A percentile compares a stretch with the other conserved stretches of the same genome.
phyloP scores from a whole-genome alignment of 2,113 vertebrate species.

The Rousettus leschenaultii region DNA sequence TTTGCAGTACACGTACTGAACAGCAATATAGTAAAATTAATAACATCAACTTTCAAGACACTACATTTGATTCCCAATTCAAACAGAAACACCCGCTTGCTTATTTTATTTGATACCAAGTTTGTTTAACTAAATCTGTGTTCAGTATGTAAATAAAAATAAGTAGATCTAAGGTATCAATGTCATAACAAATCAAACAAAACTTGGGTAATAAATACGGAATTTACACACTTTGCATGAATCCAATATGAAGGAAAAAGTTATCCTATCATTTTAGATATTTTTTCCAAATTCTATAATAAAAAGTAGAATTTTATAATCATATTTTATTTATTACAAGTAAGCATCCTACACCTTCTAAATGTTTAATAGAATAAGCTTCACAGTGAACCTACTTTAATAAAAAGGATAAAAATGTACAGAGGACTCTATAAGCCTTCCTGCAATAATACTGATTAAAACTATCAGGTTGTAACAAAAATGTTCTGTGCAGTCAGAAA shows the following conservation, averaged over 20 bases:
- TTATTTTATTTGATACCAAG: neutral
- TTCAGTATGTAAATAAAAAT: slow-evolving; percentile 24
- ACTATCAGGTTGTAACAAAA: slow-evolving; percentile 47
- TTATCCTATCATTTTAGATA: neutral
- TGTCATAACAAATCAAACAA: slow-evolving; percentile 16
- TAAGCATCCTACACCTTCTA: slow-evolving; percentile 1
- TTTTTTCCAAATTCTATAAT: slow-evolving; percentile 28
- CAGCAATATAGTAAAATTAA: neutral
- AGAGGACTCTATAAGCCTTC: neutral
- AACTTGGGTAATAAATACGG: neutral
- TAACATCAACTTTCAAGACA: neutral
- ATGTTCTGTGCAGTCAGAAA: slow-evolving; percentile 10
- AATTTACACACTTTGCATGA: slow-evolving; percentile 34
- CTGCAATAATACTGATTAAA: neutral
- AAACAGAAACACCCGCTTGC: neutral
- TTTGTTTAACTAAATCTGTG: neutral
- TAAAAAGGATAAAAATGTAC: slow-evolving; percentile 49
- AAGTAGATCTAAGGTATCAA: neutral
- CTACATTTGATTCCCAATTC: neutral
- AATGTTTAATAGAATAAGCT: slow-evolving; percentile 18
- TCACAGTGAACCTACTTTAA: slow-evolving; percentile 29
- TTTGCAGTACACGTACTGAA: neutral
- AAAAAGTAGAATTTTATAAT: slow-evolving; percentile 47
- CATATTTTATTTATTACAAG: slow-evolving; percentile 28
- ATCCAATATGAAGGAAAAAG: slow-evolving; percentile 44